Evolutionary conservation across 2,113 vertebrate genomes (phyloP).

Genomic region (Nanorana parkeri): DNA sequence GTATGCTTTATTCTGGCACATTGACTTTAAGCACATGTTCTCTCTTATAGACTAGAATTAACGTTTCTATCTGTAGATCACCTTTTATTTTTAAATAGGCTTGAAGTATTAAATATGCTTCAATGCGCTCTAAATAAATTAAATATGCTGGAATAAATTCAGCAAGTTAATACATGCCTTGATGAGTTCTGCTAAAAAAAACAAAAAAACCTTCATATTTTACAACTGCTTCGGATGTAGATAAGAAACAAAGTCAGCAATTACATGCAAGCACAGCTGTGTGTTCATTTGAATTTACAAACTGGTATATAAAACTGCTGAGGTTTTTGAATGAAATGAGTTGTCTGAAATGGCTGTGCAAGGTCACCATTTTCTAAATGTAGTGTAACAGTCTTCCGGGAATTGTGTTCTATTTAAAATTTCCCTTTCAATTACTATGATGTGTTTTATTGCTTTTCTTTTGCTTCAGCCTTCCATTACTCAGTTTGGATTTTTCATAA

Average conservation of each 20-base stretch:
- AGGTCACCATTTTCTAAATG: conserved; percentile 8
- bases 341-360: conserved; percentile 19
- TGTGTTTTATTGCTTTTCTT: conserved; percentile 6
- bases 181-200: conserved; percentile 19
- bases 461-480: neutral
- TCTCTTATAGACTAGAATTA: neutral
- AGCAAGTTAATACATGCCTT: neutral
- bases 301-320: conserved; percentile 43
- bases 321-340: conserved; percentile 21
- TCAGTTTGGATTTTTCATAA: no score
- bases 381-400: conserved; percentile 1
- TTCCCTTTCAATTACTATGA: neutral
- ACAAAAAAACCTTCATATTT: neutral
- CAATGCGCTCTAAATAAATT: neutral
- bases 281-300: conserved; percentile 42
- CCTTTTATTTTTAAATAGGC: neutral
- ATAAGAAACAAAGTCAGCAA: conserved; percentile 27
- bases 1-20: no score
- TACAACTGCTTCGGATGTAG: neutral
- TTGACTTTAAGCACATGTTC: no score
- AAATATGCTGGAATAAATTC: neutral
- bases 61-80: neutral
- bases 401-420: conserved; percentile 16
- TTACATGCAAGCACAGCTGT: conserved; percentile 34
- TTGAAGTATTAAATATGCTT: no score